phyloP scores from a whole-genome alignment of 2,113 vertebrate genomes.

The Protobothrops flavoviridis region DNA sequence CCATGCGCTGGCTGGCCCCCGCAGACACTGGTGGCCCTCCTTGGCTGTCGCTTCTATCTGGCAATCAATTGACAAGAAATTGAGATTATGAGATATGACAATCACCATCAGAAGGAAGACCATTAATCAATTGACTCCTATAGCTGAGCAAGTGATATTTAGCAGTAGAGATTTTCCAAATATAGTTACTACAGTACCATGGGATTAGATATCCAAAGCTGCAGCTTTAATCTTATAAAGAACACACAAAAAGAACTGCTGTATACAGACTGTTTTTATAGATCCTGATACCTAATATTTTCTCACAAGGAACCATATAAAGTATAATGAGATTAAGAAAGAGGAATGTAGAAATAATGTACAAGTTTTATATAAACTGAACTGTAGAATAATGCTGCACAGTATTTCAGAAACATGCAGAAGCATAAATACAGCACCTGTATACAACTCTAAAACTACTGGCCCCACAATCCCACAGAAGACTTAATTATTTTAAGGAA shows the following conservation, averaged over 20 bases:
- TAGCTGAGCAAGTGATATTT: background rate
- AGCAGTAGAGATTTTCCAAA: slow-evolving; percentile 6
- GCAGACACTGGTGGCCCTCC: slow-evolving; percentile 68
- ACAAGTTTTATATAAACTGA: background rate
- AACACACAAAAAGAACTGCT: slow-evolving; percentile 1
- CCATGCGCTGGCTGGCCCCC: slow-evolving; percentile 69
- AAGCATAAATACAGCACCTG: background rate
- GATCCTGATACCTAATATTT: background rate
- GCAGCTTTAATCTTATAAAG: slow-evolving; percentile 4
- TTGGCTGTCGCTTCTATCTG: slow-evolving; percentile 73
- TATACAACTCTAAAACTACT: background rate
- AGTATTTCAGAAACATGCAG: background rate
- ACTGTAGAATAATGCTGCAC: background rate
- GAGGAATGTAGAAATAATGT: background rate
- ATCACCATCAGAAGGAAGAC: slow-evolving; percentile 47
- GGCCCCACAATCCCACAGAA: background rate
- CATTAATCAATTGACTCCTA: slow-evolving; percentile 53
- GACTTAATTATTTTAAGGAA: background rate
- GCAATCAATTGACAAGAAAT: slow-evolving; percentile 74
- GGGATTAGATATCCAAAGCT: slow-evolving; percentile 18
- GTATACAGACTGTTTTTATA: background rate
- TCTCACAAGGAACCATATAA: background rate
- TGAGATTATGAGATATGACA: slow-evolving; percentile 66
- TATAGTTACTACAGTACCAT: background rate
- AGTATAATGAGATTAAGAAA: background rate